Conservation (phyloP, 2,113 vertebrate species). For the Zosterops borbonicus region DNA sequence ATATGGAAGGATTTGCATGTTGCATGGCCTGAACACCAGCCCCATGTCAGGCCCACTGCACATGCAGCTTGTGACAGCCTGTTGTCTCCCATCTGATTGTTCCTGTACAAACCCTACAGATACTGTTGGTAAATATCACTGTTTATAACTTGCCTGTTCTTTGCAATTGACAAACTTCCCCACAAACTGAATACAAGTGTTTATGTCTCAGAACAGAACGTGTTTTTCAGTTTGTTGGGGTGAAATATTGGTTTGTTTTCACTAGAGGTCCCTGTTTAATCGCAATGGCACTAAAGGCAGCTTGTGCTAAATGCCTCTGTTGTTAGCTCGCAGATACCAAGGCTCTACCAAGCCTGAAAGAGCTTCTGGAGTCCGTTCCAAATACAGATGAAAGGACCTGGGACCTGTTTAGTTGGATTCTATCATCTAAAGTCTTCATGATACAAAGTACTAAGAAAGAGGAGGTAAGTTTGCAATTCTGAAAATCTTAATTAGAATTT, state of each 20-base stretch:
- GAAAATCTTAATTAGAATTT: background rate
- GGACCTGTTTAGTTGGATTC: constrained; percentile 90
- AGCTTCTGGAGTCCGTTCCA: constrained; percentile 78
- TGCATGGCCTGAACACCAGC: background rate
- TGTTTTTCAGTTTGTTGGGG: background rate
- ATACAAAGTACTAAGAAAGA: constrained; percentile 87
- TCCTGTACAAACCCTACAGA: background rate
- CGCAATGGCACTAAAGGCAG: background rate
- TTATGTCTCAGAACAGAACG: background rate
- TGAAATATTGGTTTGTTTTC: constrained; percentile 16
- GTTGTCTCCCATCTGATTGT: background rate
- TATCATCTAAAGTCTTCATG: constrained; percentile 88
- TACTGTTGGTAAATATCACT: background rate
- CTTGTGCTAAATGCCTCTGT: background rate
- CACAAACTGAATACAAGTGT: background rate
- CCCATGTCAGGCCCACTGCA: rapidly evolving
- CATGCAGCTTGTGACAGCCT: background rate
- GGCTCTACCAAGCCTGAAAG: constrained; percentile 83
- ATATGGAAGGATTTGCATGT: background rate
- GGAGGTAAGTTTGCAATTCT: constrained; percentile 76
- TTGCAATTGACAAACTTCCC: background rate
- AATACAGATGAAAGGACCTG: constrained; percentile 77
- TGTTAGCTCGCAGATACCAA: constrained; percentile 84
- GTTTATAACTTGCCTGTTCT: background rate
- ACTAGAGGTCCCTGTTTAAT: constrained; percentile 69